phyloP scores from a whole-genome alignment of 2,797 vertebrate genomes.

The Erpetoichthys calabaricus region DNA sequence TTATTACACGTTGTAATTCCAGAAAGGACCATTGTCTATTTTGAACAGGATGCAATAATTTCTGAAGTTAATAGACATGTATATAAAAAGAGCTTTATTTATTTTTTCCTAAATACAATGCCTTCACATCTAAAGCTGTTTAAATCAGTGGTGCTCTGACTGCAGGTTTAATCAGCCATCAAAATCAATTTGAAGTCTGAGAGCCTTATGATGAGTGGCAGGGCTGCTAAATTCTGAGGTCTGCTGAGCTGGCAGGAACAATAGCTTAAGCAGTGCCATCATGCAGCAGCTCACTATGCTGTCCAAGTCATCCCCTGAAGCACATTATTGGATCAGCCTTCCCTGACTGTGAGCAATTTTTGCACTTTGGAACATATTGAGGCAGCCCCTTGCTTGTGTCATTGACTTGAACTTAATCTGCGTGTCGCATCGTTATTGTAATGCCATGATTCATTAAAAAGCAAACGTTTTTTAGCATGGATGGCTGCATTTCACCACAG shows the following conservation, averaged over 20 bases:
- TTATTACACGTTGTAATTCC: conserved; percentile 3
- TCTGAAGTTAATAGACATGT: too few species aligned
- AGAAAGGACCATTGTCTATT: not conserved
- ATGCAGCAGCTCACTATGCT: conserved; percentile 13
- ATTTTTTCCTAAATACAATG: too few species aligned
- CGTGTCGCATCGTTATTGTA: conserved; percentile 45
- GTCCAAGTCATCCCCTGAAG: conserved; percentile 26
- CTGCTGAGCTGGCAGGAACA: conserved; percentile 28
- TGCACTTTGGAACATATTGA: conserved; percentile 56
- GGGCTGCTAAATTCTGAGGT: conserved; percentile 13
- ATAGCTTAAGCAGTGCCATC: conserved; percentile 13
- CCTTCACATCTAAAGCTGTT: too few species aligned
- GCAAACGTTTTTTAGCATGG: conserved; percentile 64
- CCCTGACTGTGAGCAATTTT: conserved; percentile 47
- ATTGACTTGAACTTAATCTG: conserved; percentile 66
- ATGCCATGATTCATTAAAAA: conserved; percentile 75
- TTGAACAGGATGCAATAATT: too few species aligned
- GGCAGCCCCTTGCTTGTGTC: conserved; percentile 30
- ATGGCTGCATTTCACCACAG: conserved; percentile 45
- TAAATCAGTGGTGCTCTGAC: not conserved
- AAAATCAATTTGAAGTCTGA: not conserved
- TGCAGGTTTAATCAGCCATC: conserved; percentile 14
- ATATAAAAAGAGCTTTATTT: too few species aligned
- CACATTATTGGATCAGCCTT: conserved; percentile 45
- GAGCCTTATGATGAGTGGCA: conserved; percentile 12